These are phyloP conservation scores for Ceyx melanurus DNA, from an alignment of 2,113 vertebrate genomes.

Conservation along the genomic window DNA sequence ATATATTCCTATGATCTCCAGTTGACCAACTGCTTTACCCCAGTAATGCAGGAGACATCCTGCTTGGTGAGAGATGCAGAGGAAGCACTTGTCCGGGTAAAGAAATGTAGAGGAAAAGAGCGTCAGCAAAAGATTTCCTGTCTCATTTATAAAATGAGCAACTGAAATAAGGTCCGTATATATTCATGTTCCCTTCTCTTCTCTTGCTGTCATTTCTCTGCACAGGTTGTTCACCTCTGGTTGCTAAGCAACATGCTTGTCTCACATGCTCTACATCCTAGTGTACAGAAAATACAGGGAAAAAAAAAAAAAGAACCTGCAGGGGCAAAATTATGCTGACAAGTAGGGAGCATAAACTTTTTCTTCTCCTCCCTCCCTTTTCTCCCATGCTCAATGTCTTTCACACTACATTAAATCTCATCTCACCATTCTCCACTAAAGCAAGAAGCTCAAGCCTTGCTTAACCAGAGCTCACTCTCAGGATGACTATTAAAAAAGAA, in stretches of 20 bases:
- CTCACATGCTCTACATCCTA: slow-evolving; percentile 1
- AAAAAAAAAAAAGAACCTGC: neutral
- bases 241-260: slow-evolving; percentile 66
- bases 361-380: neutral
- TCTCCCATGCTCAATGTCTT: neutral
- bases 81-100: neutral
- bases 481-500: neutral
- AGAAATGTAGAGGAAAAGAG: neutral
- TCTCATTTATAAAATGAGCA: neutral
- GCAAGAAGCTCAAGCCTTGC: neutral
- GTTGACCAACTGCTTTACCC: neutral
- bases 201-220: slow-evolving; percentile 3
- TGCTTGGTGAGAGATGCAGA: neutral
- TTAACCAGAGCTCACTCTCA: neutral
- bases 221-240: slow-evolving; percentile 54
- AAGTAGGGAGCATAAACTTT: slow-evolving; percentile 17
- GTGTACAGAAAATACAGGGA: neutral
- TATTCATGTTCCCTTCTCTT: neutral
- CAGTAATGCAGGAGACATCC: neutral
- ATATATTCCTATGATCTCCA: neutral
- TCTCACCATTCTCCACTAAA: neutral
- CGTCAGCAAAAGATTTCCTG: neutral
- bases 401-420: slow-evolving; percentile 25
- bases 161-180: neutral
- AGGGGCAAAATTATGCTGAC: slow-evolving; percentile 51